Evolutionary conservation across 2,888 invertebrate genomes (phyloP).

Genomic region (Calameuta filiformis): DNA sequence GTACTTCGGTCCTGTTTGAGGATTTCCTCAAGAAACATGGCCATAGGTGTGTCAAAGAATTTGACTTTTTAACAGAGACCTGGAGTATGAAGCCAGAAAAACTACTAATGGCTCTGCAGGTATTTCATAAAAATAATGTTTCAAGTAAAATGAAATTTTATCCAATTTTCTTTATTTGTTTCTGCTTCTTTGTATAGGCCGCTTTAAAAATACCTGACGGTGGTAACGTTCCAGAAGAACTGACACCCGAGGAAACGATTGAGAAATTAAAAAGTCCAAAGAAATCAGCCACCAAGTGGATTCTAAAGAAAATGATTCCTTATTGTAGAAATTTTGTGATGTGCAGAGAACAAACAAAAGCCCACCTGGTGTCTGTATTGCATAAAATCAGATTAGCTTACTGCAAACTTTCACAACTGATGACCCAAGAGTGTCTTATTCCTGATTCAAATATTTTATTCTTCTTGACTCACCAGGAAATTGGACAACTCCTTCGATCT

Average conservation of each 20-base stretch:
- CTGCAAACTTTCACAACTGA: slow-evolving; percentile 69
- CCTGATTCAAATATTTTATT: slow-evolving; percentile 75
- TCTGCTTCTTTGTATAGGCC: not conserved
- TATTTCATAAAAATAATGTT: slow-evolving; percentile 24
- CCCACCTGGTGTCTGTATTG: slow-evolving; percentile 68
- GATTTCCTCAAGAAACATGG: slow-evolving; percentile 77
- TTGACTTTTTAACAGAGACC: slow-evolving; percentile 74
- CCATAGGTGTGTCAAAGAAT: slow-evolving; percentile 77
- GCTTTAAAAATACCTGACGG: not conserved
- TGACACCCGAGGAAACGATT: slow-evolving; percentile 67
- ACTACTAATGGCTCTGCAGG: slow-evolving; percentile 74
- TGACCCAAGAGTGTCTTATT: slow-evolving; percentile 73
- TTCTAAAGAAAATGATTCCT: slow-evolving; percentile 73
- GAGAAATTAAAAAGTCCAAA: slow-evolving; percentile 68
- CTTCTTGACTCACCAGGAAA: slow-evolving; percentile 76
- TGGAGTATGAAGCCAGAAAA: slow-evolving; percentile 75
- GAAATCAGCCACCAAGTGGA: slow-evolving; percentile 67
- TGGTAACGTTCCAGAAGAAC: not conserved
- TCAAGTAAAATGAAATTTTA: not conserved
- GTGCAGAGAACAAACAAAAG: slow-evolving; percentile 77
- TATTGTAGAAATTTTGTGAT: slow-evolving; percentile 73
- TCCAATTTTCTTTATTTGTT: slow-evolving; percentile 21
- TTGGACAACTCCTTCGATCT: slow-evolving; percentile 69
- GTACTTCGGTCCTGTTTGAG: slow-evolving; percentile 66
- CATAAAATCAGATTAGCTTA: slow-evolving; percentile 74